Evolutionary conservation across 2,888 invertebrate genomes (phyloP).

Genomic region (Myathropa florea): DNA sequence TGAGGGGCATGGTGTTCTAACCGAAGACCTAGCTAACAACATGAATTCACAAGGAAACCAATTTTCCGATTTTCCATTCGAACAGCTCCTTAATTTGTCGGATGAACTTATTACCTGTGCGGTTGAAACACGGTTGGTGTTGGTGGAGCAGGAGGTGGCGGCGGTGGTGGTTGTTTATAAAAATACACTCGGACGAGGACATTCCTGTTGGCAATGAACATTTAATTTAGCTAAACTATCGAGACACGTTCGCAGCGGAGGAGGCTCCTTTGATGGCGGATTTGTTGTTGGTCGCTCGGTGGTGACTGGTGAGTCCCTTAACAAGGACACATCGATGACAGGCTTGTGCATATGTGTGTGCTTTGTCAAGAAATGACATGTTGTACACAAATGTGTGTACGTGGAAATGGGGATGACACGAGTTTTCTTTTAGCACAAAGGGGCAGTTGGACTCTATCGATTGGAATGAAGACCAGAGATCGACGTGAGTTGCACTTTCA

Average conservation of each 20-base stretch:
- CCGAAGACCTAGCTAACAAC: constrained; percentile 66
- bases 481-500: neutral
- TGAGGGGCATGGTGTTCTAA: constrained; percentile 35
- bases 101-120: constrained; percentile 71
- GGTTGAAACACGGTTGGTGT: constrained; percentile 26
- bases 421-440: neutral
- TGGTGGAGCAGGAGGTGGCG: neutral
- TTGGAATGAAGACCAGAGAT: neutral
- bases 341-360: constrained; percentile 2
- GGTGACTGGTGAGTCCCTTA: neutral
- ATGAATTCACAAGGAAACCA: constrained; percentile 69
- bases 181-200: constrained; percentile 59
- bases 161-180: constrained; percentile 44
- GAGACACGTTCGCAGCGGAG: constrained; percentile 43
- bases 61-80: constrained; percentile 71
- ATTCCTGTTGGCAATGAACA: constrained; percentile 53
- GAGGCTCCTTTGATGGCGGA: constrained; percentile 22
- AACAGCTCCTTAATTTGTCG: constrained; percentile 71
- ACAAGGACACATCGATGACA: neutral
- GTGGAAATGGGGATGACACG: constrained; percentile 22
- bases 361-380: constrained; percentile 42
- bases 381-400: constrained; percentile 19
- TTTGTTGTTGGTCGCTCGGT: neutral
- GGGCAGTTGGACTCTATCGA: neutral
- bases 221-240: constrained; percentile 55